These are phyloP conservation scores for Epinephelus lanceolatus DNA, from an alignment of 2,113 vertebrate genomes.

Conservation along the genomic window DNA sequence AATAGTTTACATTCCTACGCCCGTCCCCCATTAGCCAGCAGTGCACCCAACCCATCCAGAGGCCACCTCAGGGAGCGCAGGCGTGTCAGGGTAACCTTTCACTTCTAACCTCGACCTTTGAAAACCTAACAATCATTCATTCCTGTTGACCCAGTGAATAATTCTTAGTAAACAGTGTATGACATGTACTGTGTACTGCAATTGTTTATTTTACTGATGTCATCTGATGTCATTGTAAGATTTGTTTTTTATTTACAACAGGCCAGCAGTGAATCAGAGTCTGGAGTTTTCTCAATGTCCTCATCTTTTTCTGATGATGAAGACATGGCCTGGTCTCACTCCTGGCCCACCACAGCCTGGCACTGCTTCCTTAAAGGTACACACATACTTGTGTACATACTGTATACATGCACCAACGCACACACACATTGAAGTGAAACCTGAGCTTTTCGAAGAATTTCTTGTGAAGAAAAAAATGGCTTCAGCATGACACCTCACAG, in stretches of 20 bases:
- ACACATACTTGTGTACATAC: neutral
- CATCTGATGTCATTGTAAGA: conserved; percentile 3
- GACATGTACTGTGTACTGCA: neutral
- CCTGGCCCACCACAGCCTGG: conserved; percentile 97
- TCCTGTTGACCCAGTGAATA: neutral
- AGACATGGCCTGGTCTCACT: conserved; percentile 98
- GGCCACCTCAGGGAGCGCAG: conserved; percentile 90
- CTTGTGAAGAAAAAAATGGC: neutral
- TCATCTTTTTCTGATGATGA: conserved; percentile 99
- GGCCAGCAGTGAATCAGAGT: conserved; percentile 96
- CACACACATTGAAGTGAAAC: neutral
- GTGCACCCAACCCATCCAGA: conserved; percentile 86
- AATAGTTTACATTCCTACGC: conserved; percentile 99
- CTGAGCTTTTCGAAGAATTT: neutral
- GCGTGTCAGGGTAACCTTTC: conserved; percentile 81
- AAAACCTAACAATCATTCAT: conserved; percentile 8
- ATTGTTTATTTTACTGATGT: neutral
- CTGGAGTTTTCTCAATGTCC: conserved; percentile 97
- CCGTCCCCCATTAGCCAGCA: conserved; percentile 93
- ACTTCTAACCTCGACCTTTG: neutral
- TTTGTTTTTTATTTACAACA: conserved; percentile 63
- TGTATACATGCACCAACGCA: neutral
- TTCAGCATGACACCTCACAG: neutral
- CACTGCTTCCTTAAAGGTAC: conserved; percentile 98
- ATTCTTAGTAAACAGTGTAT: neutral